phyloP scores from a whole-genome alignment of 2,113 vertebrate species.

The Acrocephalus arundinaceus region DNA sequence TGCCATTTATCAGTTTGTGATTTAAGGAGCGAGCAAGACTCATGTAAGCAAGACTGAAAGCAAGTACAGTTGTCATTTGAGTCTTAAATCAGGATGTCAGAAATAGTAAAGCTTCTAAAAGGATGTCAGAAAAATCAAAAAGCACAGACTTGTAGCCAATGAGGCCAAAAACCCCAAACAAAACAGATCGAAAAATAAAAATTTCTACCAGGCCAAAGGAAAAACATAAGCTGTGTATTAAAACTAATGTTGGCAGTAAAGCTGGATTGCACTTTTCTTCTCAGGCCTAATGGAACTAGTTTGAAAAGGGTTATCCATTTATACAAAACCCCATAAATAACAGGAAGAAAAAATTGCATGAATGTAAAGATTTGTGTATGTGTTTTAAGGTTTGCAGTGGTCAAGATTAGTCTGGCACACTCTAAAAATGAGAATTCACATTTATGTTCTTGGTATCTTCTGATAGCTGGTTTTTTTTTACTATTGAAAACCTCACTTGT shows the following conservation, averaged over 20 bases:
- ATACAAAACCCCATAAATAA: background rate
- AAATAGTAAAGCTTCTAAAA: constrained; percentile 62
- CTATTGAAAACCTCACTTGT: constrained; percentile 2
- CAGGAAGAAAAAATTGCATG: background rate
- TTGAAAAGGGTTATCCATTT: background rate
- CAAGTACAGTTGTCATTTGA: constrained; percentile 19
- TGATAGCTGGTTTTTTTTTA: background rate
- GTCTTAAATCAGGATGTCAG: constrained; percentile 3
- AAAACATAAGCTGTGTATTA: constrained; percentile 43
- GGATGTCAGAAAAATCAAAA: constrained; percentile 61
- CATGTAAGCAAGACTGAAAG: background rate
- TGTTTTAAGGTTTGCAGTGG: background rate
- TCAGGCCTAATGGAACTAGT: constrained; percentile 3
- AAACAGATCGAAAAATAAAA: background rate
- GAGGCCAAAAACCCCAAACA: constrained; percentile 2
- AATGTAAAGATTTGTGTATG: background rate
- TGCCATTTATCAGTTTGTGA: constrained; percentile 3
- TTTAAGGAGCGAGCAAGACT: constrained; percentile 24
- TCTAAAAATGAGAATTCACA: background rate
- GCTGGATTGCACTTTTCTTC: background rate
- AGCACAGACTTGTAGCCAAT: background rate
- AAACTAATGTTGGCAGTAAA: background rate
- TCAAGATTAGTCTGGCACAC: background rate
- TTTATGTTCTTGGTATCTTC: background rate
- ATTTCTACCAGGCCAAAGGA: background rate